These are phyloP conservation scores for Napeogenes sylphis DNA, from an alignment of 2,888 invertebrate genomes.

Conservation along the genomic window DNA sequence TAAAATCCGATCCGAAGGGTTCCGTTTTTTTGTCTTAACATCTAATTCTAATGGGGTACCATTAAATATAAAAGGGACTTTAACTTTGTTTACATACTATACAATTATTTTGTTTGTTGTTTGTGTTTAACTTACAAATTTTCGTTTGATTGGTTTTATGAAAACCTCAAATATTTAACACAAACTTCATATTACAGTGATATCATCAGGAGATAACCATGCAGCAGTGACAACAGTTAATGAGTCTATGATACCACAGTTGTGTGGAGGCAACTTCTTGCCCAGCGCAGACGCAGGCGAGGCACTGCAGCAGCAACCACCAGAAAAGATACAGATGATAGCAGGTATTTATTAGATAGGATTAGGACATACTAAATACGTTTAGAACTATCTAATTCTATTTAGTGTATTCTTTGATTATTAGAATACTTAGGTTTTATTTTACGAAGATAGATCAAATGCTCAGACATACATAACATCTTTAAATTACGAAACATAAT, in stretches of 20 bases:
- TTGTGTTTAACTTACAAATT: no score
- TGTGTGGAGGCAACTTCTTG: constrained; percentile 74
- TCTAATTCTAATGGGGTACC: no score
- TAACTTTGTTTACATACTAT: no score
- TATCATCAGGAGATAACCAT: constrained; percentile 61
- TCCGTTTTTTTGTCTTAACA: no score
- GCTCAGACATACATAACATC: no score
- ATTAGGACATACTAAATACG: not conserved
- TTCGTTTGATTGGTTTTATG: no score
- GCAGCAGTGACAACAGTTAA: constrained; percentile 65
- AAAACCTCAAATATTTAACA: no score
- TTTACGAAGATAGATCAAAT: not conserved
- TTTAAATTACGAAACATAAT: no score
- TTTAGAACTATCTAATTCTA: no score
- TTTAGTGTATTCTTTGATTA: not conserved
- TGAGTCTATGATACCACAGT: constrained; percentile 52
- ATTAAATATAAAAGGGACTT: no score
- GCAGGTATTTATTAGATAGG: constrained; percentile 47
- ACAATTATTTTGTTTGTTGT: no score
- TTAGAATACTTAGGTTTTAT: not conserved
- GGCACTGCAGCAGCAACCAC: constrained; percentile 70
- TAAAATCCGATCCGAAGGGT: no score
- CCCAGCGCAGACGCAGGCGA: constrained; percentile 62
- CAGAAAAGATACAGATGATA: constrained; percentile 76
- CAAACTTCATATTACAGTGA: constrained; percentile 44